phyloP scores from a whole-genome alignment of 1,140 invertebrate genomes.

The Anadara kagoshimensis region DNA sequence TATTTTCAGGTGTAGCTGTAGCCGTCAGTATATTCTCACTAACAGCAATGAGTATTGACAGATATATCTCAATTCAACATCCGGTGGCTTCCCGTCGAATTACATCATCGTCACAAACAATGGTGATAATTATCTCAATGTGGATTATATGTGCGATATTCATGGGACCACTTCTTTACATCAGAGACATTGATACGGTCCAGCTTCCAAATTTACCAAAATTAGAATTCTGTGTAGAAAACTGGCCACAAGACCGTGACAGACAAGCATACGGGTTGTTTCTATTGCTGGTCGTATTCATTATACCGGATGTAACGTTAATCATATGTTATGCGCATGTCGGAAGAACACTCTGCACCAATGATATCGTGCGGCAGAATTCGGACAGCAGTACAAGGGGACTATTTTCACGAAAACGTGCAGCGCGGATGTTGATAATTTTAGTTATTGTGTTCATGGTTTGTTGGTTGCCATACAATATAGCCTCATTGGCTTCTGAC shows the following conservation, averaged over 20 bases:
- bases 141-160: conserved; percentile 81
- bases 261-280: conserved; percentile 75
- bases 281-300: conserved; percentile 75
- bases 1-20: conserved; percentile 86
- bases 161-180: conserved; percentile 81
- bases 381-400: conserved; percentile 79
- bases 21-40: conserved; percentile 86
- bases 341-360: conserved; percentile 76
- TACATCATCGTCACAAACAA: conserved; percentile 78
- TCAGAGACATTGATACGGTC: conserved; percentile 66
- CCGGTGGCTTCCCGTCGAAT: conserved; percentile 76
- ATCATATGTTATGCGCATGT: conserved; percentile 76
- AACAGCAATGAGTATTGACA: conserved; percentile 87
- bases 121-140: conserved; percentile 76
- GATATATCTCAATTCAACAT: conserved; percentile 84
- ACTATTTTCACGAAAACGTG: conserved; percentile 87
- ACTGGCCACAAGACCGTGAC: conserved; percentile 69
- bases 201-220: conserved; percentile 37
- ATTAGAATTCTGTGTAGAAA: conserved; percentile 78
- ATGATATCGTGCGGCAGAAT: conserved; percentile 75
- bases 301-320: conserved; percentile 75
- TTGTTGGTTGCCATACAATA: conserved; percentile 93
- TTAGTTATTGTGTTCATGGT: conserved; percentile 95
- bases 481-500: conserved; percentile 80
- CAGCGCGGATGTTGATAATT: conserved; percentile 92